Evolutionary conservation across 2,888 invertebrate species (phyloP), one percentile per base, ranked within the genome.

Genomic region (Muschampia plurimacula): DNA sequence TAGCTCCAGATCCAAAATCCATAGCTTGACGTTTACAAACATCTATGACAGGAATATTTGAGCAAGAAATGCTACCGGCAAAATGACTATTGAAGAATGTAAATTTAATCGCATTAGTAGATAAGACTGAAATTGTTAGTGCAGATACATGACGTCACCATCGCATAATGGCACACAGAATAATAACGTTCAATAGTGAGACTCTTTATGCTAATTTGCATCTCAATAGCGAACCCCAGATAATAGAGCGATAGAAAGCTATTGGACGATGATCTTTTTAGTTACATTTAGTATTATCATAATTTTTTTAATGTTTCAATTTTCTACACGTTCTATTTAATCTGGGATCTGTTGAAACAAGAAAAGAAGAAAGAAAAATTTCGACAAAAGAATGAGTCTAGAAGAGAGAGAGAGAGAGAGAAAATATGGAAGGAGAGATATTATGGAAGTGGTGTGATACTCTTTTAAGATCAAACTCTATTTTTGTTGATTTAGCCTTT

Each of bases 61-160:
- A 49, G 13, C 1, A n/a, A 52, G 8, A 52, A 52, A 52, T 8
- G 15, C 22, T 3, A 22, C 22, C 55, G 10, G 28, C 55, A 22
- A 28, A 28, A 28, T 55, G 7, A 22, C 55, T 55, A 8, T n/a
- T 15, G 28, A 28, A 15, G 55, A 55, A 55, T 28, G n/a, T 22
- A 55, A 57, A 57, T 28, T 57, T 57, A 57, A 57, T 57, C 55
- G 10, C 28, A 57, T 15, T 55, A 55, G 28, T 28, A 22, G 55
- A 22, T 57, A 57, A 52, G 57, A 57, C 12, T 57, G 28, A 57
- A 57, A 57, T 57, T 57, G 57, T 57, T 57, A 28, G 28, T 55
- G 55, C 55, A 55, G 55, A 55, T n/a, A 1, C 15, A 15, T 55
- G 55, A 28, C 55, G 55, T 55, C 55, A 55, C 55, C 55, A 55